Conservation (phyloP, 2,113 vertebrate species). For the Colaptes auratus region DNA sequence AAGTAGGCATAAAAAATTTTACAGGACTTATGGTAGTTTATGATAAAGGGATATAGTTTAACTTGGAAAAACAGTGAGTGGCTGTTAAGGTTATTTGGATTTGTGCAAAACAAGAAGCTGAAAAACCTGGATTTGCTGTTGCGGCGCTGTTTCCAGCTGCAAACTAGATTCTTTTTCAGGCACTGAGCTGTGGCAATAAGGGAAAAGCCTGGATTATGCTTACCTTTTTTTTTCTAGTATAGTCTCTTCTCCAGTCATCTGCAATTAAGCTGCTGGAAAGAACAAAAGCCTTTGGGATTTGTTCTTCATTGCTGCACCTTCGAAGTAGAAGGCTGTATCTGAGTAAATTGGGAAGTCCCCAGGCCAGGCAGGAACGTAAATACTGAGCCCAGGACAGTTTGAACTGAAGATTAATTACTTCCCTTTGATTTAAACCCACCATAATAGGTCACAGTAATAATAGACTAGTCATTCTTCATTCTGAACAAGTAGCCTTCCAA, state of each 20-base stretch:
- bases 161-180: not conserved
- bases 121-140: not conserved
- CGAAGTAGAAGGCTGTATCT: not conserved
- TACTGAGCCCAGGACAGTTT: not conserved
- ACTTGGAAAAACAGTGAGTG: constrained; percentile 10
- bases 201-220: not conserved
- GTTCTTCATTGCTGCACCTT: not conserved
- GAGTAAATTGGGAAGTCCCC: not conserved
- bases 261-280: not conserved
- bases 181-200: not conserved
- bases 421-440: not conserved
- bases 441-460: not conserved
- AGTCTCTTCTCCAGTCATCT: not conserved
- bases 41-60: constrained; percentile 4
- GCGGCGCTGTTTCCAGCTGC: not conserved
- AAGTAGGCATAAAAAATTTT: not conserved
- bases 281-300: not conserved
- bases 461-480: not conserved
- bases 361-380: not conserved
- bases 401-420: not conserved
- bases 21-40: not conserved
- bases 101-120: not conserved
- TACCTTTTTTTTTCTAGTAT: not conserved
- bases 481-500: not conserved
- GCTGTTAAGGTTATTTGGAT: not conserved